A percentile compares a stretch with the other conserved stretches of the same genome.
Conservation (phyloP, 2,113 vertebrate genomes). For the Petrocephalus zakoni region DNA sequence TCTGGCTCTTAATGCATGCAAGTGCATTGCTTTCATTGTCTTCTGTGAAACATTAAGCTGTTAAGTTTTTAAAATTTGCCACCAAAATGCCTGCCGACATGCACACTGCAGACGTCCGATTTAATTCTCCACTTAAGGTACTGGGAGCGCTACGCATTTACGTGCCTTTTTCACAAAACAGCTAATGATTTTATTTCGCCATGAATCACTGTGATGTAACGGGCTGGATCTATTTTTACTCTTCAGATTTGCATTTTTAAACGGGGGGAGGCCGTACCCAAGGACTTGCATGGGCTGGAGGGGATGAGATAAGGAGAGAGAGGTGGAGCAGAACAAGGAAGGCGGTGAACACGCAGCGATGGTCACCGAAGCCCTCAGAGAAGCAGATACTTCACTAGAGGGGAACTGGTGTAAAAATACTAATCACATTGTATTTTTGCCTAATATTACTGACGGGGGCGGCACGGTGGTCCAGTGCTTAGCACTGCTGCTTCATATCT, state of each 20-base stretch:
- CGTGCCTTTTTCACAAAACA: conserved; percentile 36
- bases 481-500: background rate
- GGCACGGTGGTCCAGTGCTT: background rate
- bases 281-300: conserved; percentile 36
- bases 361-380: background rate
- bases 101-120: background rate
- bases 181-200: conserved; percentile 40
- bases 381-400: background rate
- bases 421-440: background rate
- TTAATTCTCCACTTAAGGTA: background rate
- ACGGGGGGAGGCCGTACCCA: conserved; percentile 33
- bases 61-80: background rate
- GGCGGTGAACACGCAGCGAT: background rate
- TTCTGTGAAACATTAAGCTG: background rate
- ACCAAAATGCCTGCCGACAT: background rate
- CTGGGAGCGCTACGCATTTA: background rate
- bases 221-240: conserved; percentile 47
- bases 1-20: background rate
- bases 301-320: conserved; percentile 15
- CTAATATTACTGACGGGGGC: background rate
- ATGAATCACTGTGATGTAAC: conserved; percentile 36
- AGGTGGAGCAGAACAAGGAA: background rate
- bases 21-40: background rate
- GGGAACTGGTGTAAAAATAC: background rate
- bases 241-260: conserved; percentile 48